These are phyloP conservation scores for Listrodromus nycthemerus DNA, from an alignment of 2,888 invertebrate species.

Conservation along the genomic window DNA sequence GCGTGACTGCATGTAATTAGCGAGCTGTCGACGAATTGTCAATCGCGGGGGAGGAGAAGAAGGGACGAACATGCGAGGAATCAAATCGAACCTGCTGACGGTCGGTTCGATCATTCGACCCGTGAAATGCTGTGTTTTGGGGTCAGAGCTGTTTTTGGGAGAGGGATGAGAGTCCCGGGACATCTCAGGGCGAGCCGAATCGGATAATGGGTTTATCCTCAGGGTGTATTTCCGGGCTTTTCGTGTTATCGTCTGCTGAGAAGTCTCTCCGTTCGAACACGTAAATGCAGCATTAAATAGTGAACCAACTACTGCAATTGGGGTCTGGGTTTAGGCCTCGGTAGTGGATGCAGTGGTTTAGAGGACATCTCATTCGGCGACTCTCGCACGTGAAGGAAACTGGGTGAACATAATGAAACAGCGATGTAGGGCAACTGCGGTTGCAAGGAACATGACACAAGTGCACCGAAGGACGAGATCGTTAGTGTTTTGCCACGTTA, in stretches of 20 bases:
- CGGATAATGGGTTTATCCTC: not conserved
- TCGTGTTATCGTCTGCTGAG: conserved; percentile 27
- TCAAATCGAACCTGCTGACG: conserved; percentile 8
- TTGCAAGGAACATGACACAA: not conserved
- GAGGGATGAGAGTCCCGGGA: not conserved
- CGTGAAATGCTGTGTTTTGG: not conserved
- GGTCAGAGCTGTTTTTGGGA: not conserved
- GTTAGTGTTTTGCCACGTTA: too few species aligned
- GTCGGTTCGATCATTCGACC: conserved; percentile 15
- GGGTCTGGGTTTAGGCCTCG: not conserved
- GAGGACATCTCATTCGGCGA: conserved; percentile 22
- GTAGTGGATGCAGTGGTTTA: conserved; percentile 8
- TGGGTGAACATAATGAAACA: not conserved
- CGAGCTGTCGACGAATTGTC: conserved; percentile 28
- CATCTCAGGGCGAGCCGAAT: not conserved
- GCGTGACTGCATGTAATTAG: conserved; percentile 30
- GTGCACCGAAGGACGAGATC: too few species aligned
- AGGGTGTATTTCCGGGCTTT: not conserved
- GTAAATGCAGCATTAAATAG: conserved; percentile 50
- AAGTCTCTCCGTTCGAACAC: conserved; percentile 48
- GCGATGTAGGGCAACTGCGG: not conserved
- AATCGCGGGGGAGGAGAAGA: not conserved
- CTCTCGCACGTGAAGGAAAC: not conserved
- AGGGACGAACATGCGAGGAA: not conserved
- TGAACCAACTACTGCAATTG: conserved; percentile 12